Percentiles rank a stretch among this genome's conserved stretches.
phyloP scores from a whole-genome alignment of 2,888 invertebrate species.

The Oxytorus armatus region DNA sequence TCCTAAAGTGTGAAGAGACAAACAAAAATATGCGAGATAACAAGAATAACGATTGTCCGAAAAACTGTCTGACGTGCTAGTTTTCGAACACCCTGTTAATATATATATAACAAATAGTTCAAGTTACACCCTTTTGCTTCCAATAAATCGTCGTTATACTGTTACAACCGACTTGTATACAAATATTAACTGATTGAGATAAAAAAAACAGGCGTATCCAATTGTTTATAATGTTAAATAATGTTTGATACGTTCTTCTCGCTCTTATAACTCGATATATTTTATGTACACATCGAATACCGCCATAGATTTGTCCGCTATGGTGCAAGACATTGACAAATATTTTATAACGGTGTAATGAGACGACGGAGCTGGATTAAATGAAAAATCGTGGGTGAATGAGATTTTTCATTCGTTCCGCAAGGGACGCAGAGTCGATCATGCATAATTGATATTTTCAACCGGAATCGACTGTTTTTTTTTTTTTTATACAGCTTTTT shows the following conservation, averaged over 20 bases:
- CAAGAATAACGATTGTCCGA: too few species aligned
- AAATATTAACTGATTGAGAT: background rate
- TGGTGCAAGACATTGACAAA: conserved; percentile 44
- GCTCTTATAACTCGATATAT: background rate
- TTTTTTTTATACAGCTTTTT: conserved; percentile 11
- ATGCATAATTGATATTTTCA: conserved; percentile 70
- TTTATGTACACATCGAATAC: conserved; percentile 3
- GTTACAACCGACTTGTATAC: too few species aligned
- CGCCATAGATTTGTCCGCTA: conserved; percentile 32
- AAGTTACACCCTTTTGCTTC: too few species aligned
- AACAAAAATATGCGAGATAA: too few species aligned
- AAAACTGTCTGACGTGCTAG: too few species aligned
- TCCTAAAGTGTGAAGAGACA: too few species aligned
- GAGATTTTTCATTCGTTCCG: conserved; percentile 57
- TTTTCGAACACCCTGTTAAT: too few species aligned
- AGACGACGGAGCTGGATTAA: conserved; percentile 45
- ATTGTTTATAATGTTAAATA: background rate
- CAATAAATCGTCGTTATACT: too few species aligned
- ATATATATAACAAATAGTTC: too few species aligned
- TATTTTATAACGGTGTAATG: conserved; percentile 50
- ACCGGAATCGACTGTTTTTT: conserved; percentile 66
- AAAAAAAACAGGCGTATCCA: background rate
- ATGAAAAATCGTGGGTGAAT: conserved; percentile 61
- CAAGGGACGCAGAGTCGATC: conserved; percentile 37
- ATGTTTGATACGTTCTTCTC: background rate